Conservation (phyloP, 92 coral and sea anemone species). For the Porites cylindrica region DNA sequence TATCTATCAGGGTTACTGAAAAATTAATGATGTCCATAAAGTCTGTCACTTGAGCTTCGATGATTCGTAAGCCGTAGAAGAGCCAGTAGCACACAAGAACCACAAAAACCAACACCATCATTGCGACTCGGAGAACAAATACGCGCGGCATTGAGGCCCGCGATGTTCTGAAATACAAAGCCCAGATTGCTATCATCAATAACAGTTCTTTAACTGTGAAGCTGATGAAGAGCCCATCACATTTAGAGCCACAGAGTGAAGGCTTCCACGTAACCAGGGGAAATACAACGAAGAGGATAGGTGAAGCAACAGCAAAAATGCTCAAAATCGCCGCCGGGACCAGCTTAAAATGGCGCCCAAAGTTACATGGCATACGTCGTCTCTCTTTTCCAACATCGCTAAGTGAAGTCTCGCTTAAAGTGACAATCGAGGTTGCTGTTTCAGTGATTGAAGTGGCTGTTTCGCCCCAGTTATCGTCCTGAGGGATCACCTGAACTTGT, state of each 20-base stretch:
- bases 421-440: slow-evolving; percentile 96
- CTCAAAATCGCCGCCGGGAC: slow-evolving; percentile 79
- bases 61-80: slow-evolving; percentile 87
- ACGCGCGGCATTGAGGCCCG: slow-evolving; percentile 94
- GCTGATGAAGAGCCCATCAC: slow-evolving; percentile 94
- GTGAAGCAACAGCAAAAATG: slow-evolving; percentile 83
- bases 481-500: slow-evolving; percentile 99
- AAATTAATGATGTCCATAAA: slow-evolving; percentile 77
- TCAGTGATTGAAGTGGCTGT: slow-evolving; percentile 98
- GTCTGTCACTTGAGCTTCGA: slow-evolving; percentile 64
- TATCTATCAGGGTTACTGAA: slow-evolving; percentile 86
- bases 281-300: slow-evolving; percentile 89
- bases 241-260: slow-evolving; percentile 76
- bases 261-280: slow-evolving; percentile 88
- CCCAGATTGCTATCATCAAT: slow-evolving; percentile 94
- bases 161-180: slow-evolving; percentile 93
- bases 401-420: slow-evolving; percentile 92
- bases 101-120: slow-evolving; percentile 84
- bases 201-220: slow-evolving; percentile 92
- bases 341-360: slow-evolving; percentile 86
- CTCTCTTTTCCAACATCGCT: slow-evolving; percentile 90
- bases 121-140: slow-evolving; percentile 86
- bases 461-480: slow-evolving; percentile 99
- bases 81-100: slow-evolving; percentile 96
- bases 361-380: slow-evolving; percentile 73